A percentile compares a stretch with the other conserved stretches of the same genome.
These are phyloP conservation scores for Craterocephalus amniculus DNA, from an alignment of 2,797 vertebrate genomes.

Conservation along the genomic window DNA sequence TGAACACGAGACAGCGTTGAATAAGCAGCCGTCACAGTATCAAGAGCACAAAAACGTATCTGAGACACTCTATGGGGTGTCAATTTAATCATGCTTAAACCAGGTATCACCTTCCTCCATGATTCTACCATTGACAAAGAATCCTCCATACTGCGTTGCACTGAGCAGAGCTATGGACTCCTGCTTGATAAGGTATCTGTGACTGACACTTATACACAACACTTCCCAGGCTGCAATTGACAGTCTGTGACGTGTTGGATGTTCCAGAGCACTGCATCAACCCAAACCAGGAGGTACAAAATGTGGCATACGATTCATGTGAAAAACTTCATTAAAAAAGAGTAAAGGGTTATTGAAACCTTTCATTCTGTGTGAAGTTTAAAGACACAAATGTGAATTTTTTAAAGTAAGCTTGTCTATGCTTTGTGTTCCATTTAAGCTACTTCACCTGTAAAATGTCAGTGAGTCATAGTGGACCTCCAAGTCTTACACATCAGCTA, in stretches of 20 bases:
- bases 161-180: constrained; percentile 48
- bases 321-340: background rate
- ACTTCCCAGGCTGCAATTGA: constrained; percentile 35
- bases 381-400: constrained; percentile 28
- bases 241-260: background rate
- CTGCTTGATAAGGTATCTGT: constrained; percentile 68
- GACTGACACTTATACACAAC: constrained; percentile 48
- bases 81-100: constrained; percentile 84
- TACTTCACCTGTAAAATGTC: constrained; percentile 30
- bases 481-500: constrained; percentile 15
- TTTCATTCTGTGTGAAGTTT: background rate
- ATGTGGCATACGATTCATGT: background rate
- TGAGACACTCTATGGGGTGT: constrained; percentile 84
- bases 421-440: constrained; percentile 14
- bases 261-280: constrained; percentile 5
- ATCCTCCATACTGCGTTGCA: constrained; percentile 66
- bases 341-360: background rate
- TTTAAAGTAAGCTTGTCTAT: constrained; percentile 22
- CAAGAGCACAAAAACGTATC: constrained; percentile 76
- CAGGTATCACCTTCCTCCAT: constrained; percentile 80
- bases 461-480: constrained; percentile 70
- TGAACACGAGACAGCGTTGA: constrained; percentile 78
- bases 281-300: background rate
- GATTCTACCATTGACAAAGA: constrained; percentile 81
- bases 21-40: constrained; percentile 77